phyloP scores from a whole-genome alignment of 2,888 invertebrate genomes.

The Hedychridium roseum region DNA sequence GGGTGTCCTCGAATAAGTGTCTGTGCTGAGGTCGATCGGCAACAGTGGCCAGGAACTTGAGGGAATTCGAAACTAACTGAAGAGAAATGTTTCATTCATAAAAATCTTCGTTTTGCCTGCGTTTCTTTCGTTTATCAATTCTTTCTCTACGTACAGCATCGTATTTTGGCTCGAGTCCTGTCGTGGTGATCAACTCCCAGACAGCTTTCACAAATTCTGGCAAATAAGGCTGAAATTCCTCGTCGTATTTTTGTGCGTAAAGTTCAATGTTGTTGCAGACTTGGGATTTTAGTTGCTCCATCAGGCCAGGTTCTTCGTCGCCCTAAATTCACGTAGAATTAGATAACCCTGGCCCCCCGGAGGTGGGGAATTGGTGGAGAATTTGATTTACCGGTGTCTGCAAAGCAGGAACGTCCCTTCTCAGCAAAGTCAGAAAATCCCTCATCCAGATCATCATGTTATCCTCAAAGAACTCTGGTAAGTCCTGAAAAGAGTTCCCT shows the following conservation, averaged over 20 bases:
- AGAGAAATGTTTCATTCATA: conserved; percentile 7
- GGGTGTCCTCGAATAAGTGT: conserved; percentile 86
- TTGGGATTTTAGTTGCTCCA: conserved; percentile 93
- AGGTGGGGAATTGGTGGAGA: too few species aligned
- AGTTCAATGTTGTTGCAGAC: conserved; percentile 95
- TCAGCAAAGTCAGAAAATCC: conserved; percentile 83
- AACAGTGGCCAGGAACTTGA: conserved; percentile 93
- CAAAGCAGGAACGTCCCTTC: conserved; percentile 78
- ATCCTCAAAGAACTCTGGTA: conserved; percentile 99
- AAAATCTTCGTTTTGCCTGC: conserved; percentile 19
- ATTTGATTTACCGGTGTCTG: conserved; percentile 68
- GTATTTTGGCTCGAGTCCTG: conserved; percentile 86
- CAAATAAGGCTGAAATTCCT: conserved; percentile 92
- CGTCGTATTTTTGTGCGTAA: conserved; percentile 97
- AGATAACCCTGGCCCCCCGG: too few species aligned
- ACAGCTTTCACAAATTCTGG: conserved; percentile 93
- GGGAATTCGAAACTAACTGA: conserved; percentile 93
- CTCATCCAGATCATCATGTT: conserved; percentile 97
- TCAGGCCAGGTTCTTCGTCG: conserved; percentile 85
- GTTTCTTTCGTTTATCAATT: too few species aligned
- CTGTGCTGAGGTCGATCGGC: conserved; percentile 91
- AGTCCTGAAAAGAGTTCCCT: conserved; percentile 73
- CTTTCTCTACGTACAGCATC: conserved; percentile 75
- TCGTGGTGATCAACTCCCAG: conserved; percentile 89
- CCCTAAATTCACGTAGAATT: conserved; percentile 67